These are phyloP conservation scores for Calidris pygmaea DNA, from an alignment of 2,113 vertebrate species.

Conservation along the genomic window DNA sequence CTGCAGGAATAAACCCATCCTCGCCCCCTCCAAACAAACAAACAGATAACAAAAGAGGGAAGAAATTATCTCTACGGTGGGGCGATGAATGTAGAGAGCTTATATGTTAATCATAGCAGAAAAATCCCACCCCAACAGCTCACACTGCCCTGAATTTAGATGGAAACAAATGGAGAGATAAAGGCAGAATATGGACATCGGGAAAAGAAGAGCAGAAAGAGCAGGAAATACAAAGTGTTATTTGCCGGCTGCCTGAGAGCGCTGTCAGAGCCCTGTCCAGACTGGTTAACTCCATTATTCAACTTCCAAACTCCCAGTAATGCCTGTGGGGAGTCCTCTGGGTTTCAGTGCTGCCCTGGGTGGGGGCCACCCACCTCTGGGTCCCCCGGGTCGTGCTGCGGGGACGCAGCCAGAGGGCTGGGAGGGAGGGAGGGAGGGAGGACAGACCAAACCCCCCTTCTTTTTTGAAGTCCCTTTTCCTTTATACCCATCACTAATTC, in stretches of 20 bases:
- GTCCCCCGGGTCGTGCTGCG: accelerated
- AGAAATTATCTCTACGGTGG: background rate
- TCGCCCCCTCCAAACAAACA: background rate
- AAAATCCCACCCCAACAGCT: background rate
- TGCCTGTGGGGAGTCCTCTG: background rate
- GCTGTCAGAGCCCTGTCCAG: background rate
- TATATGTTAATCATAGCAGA: background rate
- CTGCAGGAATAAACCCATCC: background rate
- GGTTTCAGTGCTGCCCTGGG: background rate
- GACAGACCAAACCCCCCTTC: background rate
- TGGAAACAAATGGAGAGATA: background rate
- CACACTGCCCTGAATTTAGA: background rate
- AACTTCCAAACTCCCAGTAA: background rate
- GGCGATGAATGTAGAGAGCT: background rate
- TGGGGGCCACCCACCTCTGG: background rate
- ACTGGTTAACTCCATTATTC: accelerated
- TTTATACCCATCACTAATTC: background rate
- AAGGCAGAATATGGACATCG: background rate
- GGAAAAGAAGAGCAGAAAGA: background rate
- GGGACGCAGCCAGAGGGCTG: accelerated
- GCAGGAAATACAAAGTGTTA: background rate
- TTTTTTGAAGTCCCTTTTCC: accelerated
- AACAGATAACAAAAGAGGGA: background rate
- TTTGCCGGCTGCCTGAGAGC: accelerated
- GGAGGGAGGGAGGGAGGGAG: background rate